Conservation (phyloP, 2,888 invertebrate species). For the Cistogaster globosa region DNA sequence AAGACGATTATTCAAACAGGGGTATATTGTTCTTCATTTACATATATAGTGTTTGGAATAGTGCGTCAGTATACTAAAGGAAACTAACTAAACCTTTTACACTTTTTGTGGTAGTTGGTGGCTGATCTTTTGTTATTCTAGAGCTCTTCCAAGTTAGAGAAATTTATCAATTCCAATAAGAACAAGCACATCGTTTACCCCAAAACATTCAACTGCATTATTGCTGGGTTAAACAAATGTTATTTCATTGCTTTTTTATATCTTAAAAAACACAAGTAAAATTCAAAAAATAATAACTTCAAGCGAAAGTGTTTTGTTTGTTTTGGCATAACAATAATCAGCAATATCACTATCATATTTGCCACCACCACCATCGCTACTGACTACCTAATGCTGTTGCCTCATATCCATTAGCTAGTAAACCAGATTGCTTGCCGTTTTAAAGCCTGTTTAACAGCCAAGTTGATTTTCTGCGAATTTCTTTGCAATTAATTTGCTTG, state of each 20-base stretch:
- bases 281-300: slow-evolving; percentile 10
- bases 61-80: too few relatives aligned
- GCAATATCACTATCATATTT: slow-evolving; percentile 42
- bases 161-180: slow-evolving; percentile 4
- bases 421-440: slow-evolving; percentile 43
- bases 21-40: too few relatives aligned
- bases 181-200: background rate
- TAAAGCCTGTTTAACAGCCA: too few relatives aligned
- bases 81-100: too few relatives aligned
- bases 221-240: slow-evolving; percentile 63
- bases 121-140: too few relatives aligned
- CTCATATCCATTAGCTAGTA: slow-evolving; percentile 16
- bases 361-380: slow-evolving; percentile 20
- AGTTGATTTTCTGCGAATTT: slow-evolving; percentile 15
- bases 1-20: too few relatives aligned
- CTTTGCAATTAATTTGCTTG: slow-evolving; percentile 49
- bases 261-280: slow-evolving; percentile 16
- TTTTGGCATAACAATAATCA: slow-evolving; percentile 59
- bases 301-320: slow-evolving; percentile 67
- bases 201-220: slow-evolving; percentile 42
- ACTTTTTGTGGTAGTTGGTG: too few relatives aligned
- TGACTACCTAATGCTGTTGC: slow-evolving; percentile 26
- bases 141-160: slow-evolving; percentile 1
- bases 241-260: slow-evolving; percentile 39
- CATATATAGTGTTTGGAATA: too few relatives aligned